Evolutionary conservation across 2,797 vertebrate species (phyloP).

Genomic region (Spinibarbus caldwelli): DNA sequence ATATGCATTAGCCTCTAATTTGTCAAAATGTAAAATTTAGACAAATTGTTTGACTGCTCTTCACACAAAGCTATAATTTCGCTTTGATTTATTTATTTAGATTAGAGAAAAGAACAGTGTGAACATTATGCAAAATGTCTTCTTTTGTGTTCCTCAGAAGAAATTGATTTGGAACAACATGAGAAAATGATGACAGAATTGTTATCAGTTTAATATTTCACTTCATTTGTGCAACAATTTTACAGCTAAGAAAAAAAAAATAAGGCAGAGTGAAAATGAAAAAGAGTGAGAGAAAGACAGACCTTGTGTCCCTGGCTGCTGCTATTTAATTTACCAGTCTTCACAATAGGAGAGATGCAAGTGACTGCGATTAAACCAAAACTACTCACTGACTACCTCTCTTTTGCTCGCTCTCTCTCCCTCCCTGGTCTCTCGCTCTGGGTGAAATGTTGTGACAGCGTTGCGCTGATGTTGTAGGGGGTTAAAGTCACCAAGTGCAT

Average conservation of each 20-base stretch:
- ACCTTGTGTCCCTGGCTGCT: slow-evolving; percentile 24
- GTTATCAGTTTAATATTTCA: not conserved
- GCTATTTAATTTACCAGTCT: slow-evolving; percentile 53
- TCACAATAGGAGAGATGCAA: slow-evolving; percentile 33
- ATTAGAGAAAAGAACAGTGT: not conserved
- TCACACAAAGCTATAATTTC: not conserved
- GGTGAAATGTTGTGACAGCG: slow-evolving; percentile 84
- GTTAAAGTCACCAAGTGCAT: slow-evolving; percentile 80
- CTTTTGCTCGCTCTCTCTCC: slow-evolving; percentile 64
- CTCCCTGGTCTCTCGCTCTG: slow-evolving; percentile 54
- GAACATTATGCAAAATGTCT: not conserved
- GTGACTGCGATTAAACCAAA: slow-evolving; percentile 35
- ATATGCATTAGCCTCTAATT: not conserved
- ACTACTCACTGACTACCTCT: slow-evolving; percentile 48
- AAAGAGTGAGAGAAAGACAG: slow-evolving; percentile 19
- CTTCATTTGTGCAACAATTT: not conserved
- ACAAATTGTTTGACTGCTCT: not conserved
- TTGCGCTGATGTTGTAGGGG: slow-evolving; percentile 79
- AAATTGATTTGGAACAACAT: not conserved
- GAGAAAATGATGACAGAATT: not conserved
- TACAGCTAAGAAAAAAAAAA: slow-evolving; percentile 1
- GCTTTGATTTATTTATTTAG: not conserved
- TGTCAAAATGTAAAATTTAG: not conserved
- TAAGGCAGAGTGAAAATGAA: not conserved
- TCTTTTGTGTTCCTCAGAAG: not conserved